These are phyloP conservation scores for Leptopilina drosophilae DNA, from an alignment of 2,888 invertebrate genomes.

Conservation along the genomic window DNA sequence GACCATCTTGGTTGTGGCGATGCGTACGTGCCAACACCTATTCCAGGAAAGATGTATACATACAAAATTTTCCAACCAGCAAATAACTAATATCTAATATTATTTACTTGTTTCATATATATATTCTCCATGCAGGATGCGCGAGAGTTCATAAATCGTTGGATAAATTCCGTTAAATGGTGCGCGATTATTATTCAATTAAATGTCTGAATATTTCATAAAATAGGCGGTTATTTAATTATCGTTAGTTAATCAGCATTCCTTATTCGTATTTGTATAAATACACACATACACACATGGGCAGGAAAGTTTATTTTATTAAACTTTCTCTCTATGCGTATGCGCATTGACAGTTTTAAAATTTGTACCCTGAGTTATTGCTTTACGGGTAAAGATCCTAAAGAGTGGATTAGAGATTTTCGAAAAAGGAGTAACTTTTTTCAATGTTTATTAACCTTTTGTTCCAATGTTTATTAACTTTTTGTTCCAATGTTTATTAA, in stretches of 20 bases:
- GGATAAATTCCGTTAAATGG: constrained; percentile 11
- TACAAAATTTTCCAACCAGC: constrained; percentile 3
- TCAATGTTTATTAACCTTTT: not conserved
- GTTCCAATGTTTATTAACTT: too few species aligned
- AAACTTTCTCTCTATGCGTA: not conserved
- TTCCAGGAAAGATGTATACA: constrained; percentile 6
- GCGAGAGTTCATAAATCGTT: constrained; percentile 17
- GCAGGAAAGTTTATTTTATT: not conserved
- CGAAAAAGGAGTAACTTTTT: too few species aligned
- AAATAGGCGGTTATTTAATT: constrained; percentile 33
- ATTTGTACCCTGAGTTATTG: not conserved
- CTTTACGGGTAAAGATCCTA: not conserved
- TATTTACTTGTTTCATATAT: constrained; percentile 10
- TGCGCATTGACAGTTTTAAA: constrained; percentile 6
- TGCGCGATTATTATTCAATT: constrained; percentile 19
- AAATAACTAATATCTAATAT: constrained; percentile 16
- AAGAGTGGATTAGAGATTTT: not conserved
- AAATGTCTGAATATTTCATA: constrained; percentile 34
- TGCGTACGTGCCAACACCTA: constrained; percentile 33
- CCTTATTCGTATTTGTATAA: not conserved
- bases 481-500: too few species aligned
- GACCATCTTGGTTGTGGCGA: not conserved
- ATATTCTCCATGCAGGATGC: not conserved
- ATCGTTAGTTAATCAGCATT: constrained; percentile 18
- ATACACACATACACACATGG: too few species aligned